Percentiles rank a stretch among this genome's conserved stretches.
Conservation (phyloP, 2,888 invertebrate genomes). For the Nysson spinosus region DNA sequence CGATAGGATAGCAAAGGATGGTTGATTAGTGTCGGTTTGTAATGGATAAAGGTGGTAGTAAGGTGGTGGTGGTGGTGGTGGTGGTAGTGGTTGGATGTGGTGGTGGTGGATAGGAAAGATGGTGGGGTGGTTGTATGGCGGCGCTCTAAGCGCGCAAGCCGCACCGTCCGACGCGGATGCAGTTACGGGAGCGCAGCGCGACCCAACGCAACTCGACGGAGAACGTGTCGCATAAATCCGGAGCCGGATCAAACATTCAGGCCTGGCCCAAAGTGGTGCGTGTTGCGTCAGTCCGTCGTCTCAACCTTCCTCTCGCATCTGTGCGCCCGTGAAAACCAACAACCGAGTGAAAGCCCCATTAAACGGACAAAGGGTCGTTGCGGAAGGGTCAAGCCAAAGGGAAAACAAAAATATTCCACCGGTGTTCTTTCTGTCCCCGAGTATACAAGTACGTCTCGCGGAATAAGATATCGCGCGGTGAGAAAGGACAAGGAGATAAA, state of each 20-base stretch:
- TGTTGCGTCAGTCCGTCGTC: conserved; percentile 61
- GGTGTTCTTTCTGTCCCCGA: too few relatives aligned
- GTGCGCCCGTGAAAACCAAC: conserved; percentile 47
- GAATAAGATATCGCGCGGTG: too few relatives aligned
- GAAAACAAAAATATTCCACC: too few relatives aligned
- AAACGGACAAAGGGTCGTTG: too few relatives aligned
- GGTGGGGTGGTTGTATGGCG: conserved; percentile 72
- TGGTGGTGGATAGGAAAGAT: conserved; percentile 50
- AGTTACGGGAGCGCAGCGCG: conserved; percentile 78
- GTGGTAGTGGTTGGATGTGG: conserved; percentile 38
- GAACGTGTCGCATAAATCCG: conserved; percentile 70
- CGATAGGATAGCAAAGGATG: conserved; percentile 25
- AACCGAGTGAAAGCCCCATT: too few relatives aligned
- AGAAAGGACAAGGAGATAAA: conserved; percentile 7
- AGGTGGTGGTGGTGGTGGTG: conserved; percentile 31
- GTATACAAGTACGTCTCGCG: too few relatives aligned
- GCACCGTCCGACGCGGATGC: conserved; percentile 75
- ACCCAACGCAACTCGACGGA: conserved; percentile 74
- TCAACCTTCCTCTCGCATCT: conserved; percentile 49
- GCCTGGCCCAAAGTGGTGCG: conserved; percentile 60
- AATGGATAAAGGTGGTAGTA: conserved; percentile 29
- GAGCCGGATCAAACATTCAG: conserved; percentile 66
- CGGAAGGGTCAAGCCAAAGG: too few relatives aligned
- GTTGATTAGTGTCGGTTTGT: conserved; percentile 32
- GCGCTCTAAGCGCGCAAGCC: conserved; percentile 76